A percentile compares a stretch with the other conserved stretches of the same genome.
phyloP scores from a whole-genome alignment of 2,797 vertebrate genomes.

The Parotocinclus haroldoi region DNA sequence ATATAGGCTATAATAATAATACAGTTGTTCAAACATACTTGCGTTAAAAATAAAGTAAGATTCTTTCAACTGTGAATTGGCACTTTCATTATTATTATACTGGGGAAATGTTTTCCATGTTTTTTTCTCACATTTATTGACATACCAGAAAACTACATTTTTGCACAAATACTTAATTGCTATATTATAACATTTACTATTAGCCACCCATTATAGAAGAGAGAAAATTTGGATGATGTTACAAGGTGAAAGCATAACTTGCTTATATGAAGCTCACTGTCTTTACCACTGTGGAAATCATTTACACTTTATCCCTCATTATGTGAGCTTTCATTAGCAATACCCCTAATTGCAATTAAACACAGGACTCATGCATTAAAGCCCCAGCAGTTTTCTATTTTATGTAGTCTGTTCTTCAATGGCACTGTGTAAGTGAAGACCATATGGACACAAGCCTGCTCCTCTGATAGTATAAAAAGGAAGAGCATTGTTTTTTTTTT shows the following conservation, averaged over 20 bases:
- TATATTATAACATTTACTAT: conserved; percentile 10
- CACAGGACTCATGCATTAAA: conserved; percentile 7
- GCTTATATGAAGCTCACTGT: conserved; percentile 40
- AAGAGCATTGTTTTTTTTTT: conserved; percentile 12
- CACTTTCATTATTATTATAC: conserved; percentile 18
- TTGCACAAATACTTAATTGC: background rate
- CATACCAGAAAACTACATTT: no score
- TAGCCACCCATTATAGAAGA: conserved; percentile 25
- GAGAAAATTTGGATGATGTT: conserved; percentile 38
- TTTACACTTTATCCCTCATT: conserved; percentile 39
- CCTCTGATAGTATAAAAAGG: conserved; percentile 34
- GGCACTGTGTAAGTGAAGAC: conserved; percentile 36
- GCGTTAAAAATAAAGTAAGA: conserved; percentile 26
- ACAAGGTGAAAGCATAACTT: conserved; percentile 21
- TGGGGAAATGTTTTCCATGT: background rate
- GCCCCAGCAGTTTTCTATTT: conserved; percentile 39
- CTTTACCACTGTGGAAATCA: conserved; percentile 35
- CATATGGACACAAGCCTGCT: conserved; percentile 41
- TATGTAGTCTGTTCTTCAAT: conserved; percentile 35
- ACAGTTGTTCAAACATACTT: conserved; percentile 38
- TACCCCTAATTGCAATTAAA: conserved; percentile 45
- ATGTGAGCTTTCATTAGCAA: conserved; percentile 41
- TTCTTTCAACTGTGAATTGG: conserved; percentile 31
- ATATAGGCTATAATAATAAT: no score
- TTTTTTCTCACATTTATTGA: background rate